Percentiles rank a stretch among this genome's conserved stretches.
Conservation (phyloP, 2,888 invertebrate species). For the Andrena camellia region DNA sequence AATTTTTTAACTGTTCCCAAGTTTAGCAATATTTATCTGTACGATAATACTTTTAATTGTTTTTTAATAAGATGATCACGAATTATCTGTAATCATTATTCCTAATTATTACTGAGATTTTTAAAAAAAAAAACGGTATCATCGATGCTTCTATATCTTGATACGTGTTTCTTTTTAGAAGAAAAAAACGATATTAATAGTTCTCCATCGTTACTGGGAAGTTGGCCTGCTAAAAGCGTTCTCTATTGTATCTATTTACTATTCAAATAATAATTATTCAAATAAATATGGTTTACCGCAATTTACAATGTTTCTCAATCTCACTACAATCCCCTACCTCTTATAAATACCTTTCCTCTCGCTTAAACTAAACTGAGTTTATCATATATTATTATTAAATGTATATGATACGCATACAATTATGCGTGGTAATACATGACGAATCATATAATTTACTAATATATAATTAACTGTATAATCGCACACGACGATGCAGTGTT, state of each 20-base stretch:
- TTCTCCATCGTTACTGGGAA: slow-evolving; percentile 69
- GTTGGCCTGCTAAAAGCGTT: slow-evolving; percentile 80
- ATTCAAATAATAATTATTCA: slow-evolving; percentile 81
- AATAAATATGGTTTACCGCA: slow-evolving; percentile 82
- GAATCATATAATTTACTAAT: too few species aligned
- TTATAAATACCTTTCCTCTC: neutral
- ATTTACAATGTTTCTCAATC: slow-evolving; percentile 17
- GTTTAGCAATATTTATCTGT: slow-evolving; percentile 75
- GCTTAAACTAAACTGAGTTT: too few species aligned
- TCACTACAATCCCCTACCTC: neutral
- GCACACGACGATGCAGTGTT: too few species aligned
- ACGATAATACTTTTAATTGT: slow-evolving; percentile 74
- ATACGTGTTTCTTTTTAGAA: slow-evolving; percentile 47
- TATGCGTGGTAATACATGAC: too few species aligned
- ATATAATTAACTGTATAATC: too few species aligned
- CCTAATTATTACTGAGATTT: slow-evolving; percentile 63
- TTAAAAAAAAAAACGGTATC: slow-evolving; percentile 29
- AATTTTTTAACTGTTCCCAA: slow-evolving; percentile 76
- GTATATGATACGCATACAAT: too few species aligned
- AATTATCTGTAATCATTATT: slow-evolving; percentile 61
- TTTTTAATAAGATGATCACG: slow-evolving; percentile 68
- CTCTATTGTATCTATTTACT: slow-evolving; percentile 82
- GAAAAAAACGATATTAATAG: slow-evolving; percentile 57
- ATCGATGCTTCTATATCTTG: slow-evolving; percentile 54
- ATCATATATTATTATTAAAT: too few species aligned